These are phyloP conservation scores for Xiphorhynchus elegans DNA, from an alignment of 2,113 vertebrate species.

Conservation along the genomic window DNA sequence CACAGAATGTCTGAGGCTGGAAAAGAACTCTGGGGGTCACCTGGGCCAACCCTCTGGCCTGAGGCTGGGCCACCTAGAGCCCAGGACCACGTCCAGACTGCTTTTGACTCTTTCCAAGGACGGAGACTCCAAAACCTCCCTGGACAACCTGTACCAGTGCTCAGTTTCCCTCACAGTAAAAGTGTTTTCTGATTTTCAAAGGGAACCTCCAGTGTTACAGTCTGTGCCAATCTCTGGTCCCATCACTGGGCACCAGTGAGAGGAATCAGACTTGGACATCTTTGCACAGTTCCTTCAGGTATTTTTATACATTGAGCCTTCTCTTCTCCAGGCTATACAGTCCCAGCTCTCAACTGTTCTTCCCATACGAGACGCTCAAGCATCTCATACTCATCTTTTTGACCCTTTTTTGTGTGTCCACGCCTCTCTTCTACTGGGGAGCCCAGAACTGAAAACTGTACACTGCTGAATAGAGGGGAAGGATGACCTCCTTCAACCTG, in stretches of 20 bases:
- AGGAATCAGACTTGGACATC: not conserved
- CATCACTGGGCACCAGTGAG: not conserved
- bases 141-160: not conserved
- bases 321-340: not conserved
- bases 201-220: not conserved
- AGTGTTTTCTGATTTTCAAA: not conserved
- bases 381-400: not conserved
- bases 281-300: not conserved
- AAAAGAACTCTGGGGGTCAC: not conserved
- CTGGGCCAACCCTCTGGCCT: not conserved
- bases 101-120: not conserved
- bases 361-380: not conserved
- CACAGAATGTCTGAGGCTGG: not conserved
- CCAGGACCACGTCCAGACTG: not conserved
- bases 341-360: not conserved
- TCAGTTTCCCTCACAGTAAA: not conserved
- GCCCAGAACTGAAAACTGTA: not conserved
- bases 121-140: not conserved
- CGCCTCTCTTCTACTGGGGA: not conserved
- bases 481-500: not conserved
- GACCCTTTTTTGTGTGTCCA: not conserved
- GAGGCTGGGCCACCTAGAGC: not conserved
- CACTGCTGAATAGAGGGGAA: accelerated
- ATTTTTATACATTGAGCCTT: not conserved
- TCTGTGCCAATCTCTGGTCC: not conserved